Evolutionary conservation across 2,797 vertebrate genomes (phyloP).

Genomic region (Acipenser transmontanus): DNA sequence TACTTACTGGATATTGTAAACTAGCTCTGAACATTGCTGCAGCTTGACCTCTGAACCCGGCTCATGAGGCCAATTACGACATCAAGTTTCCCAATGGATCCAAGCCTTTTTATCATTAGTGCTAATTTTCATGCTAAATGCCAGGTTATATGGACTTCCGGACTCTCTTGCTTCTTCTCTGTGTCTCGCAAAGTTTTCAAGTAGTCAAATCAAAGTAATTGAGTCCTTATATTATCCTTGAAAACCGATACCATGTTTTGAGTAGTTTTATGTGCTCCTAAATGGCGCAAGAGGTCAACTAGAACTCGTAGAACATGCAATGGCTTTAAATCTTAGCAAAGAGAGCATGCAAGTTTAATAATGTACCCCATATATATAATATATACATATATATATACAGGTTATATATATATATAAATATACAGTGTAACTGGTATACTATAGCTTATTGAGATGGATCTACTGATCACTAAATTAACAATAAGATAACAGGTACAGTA

Average conservation of each 20-base stretch:
- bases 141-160: conserved; percentile 34
- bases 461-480: too few relatives aligned
- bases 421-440: too few relatives aligned
- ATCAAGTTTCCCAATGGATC: conserved; percentile 43
- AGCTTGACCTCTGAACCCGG: conserved; percentile 46
- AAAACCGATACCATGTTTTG: conserved; percentile 3
- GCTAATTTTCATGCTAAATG: conserved; percentile 67
- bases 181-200: conserved; percentile 4
- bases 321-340: too few relatives aligned
- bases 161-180: not conserved
- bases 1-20: conserved; percentile 59
- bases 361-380: too few relatives aligned
- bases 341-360: too few relatives aligned
- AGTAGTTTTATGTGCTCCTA: too few relatives aligned
- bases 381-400: too few relatives aligned
- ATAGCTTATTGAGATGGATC: too few relatives aligned
- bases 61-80: conserved; percentile 38
- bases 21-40: conserved; percentile 42
- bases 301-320: too few relatives aligned
- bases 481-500: too few relatives aligned
- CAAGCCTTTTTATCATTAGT: conserved; percentile 47
- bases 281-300: too few relatives aligned
- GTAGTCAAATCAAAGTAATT: conserved; percentile 3
- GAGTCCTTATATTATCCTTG: conserved; percentile 8
- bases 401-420: too few relatives aligned